A percentile compares a stretch with the other conserved stretches of the same genome.
These are phyloP conservation scores for Hylomyscus alleni DNA, from an alignment of 2,797 vertebrate genomes.

Conservation along the genomic window DNA sequence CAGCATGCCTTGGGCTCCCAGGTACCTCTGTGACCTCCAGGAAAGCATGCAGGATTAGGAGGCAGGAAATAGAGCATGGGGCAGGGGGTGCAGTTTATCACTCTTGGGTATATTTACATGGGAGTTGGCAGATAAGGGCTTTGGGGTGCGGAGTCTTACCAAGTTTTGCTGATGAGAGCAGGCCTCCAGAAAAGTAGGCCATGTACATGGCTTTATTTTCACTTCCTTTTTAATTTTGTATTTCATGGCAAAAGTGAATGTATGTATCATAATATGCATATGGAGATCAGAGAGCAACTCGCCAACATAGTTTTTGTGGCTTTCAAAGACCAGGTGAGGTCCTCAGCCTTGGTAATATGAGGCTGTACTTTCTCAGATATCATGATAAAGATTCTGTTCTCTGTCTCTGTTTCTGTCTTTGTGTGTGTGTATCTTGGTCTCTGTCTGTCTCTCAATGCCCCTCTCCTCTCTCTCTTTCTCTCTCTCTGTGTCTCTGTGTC, in stretches of 20 bases:
- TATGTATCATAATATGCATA: too few relatives aligned
- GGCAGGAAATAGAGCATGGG: neutral
- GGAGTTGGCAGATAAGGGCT: neutral
- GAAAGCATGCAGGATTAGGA: neutral
- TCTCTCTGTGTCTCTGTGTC: neutral
- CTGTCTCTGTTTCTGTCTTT: neutral
- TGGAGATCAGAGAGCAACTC: neutral
- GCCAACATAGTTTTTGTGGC: neutral
- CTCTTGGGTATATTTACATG: neutral
- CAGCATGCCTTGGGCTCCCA: too few relatives aligned
- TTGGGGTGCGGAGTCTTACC: accelerated
- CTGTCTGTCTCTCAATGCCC: neutral
- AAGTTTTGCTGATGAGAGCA: neutral
- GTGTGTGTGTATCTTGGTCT: neutral
- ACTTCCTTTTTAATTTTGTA: neutral
- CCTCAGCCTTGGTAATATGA: neutral
- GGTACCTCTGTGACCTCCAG: neutral
- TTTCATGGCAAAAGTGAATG: neutral
- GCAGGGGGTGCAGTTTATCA: neutral
- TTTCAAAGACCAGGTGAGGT: too few relatives aligned
- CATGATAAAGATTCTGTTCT: too few relatives aligned
- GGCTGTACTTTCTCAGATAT: neutral
- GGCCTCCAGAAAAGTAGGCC: neutral
- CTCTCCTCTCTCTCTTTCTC: neutral
- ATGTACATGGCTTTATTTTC: neutral